phyloP scores from a whole-genome alignment of 2,888 invertebrate genomes.

The Andrena marginata region DNA sequence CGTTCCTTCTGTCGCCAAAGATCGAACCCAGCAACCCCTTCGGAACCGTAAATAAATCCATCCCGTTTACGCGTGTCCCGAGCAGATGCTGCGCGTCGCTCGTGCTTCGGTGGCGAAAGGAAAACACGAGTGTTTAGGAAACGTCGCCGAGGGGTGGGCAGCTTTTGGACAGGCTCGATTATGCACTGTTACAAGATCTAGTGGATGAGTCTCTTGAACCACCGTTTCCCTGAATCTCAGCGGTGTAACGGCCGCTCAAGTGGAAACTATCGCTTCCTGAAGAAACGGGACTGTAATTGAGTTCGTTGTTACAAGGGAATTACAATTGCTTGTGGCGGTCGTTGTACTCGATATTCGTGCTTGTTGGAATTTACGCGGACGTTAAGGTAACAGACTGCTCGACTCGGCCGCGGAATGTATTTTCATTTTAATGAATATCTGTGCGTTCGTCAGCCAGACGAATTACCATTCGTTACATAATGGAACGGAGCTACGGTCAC shows the following conservation, averaged over 20 bases:
- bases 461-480: neutral
- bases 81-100: constrained; percentile 51
- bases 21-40: constrained; percentile 66
- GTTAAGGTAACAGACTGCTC: no score
- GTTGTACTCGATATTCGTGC: no score
- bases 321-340: neutral
- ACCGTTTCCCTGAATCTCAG: constrained; percentile 1
- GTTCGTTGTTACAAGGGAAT: no score
- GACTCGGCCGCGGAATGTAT: neutral
- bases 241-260: neutral
- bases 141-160: constrained; percentile 25
- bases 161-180: constrained; percentile 23
- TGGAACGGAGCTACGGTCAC: neutral
- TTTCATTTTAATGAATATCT: neutral
- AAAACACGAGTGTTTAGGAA: constrained; percentile 58
- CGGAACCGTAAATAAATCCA: constrained; percentile 67
- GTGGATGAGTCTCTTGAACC: neutral
- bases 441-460: neutral
- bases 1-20: constrained; percentile 54
- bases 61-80: constrained; percentile 53
- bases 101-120: constrained; percentile 35
- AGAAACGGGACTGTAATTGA: no score
- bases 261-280: no score
- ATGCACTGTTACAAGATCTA: constrained; percentile 27
- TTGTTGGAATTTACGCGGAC: no score